Base-by-base conservation (phyloP, 2,888 invertebrate genomes). In the Cephus pygmeus region DNA sequence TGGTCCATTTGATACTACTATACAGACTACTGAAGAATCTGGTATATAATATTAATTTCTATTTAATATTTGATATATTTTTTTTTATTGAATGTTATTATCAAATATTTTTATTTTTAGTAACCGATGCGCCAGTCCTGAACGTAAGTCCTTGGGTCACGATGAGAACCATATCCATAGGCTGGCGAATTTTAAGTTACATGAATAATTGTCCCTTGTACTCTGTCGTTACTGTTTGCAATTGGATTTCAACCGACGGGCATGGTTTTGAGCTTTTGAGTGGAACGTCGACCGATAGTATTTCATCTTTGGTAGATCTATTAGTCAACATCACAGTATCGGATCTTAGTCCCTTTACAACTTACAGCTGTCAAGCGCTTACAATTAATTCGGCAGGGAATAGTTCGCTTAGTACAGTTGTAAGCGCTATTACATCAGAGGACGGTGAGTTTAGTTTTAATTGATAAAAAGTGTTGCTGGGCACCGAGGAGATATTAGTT, bases 311-410 rank as follows among this genome's bases (percentile, higher is more conserved):
- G 31, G 75, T 71, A 6, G 78, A 80, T 68, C 33, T 81, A 15
- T 80, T 82, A 36, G 56, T 80, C 1, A 69, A 78, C 4, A 56
- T 81, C 15, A 85, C 81, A 4, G 80, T 90, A 3, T 23, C 73
- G 1, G 34, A 81, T 69, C 79, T 91, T 11, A 88, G 85, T 79
- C 88, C 91, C 12, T 89, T 83, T 75, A 88, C 89, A 30, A 78
- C 35, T 33, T 91, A 90, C 40, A 74, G 73, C 12, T 91, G 91
- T 77, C 79, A 78, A 31, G 87, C 86, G 31, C 77, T 80, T 11
- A 81, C 82, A 15, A 30, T 76, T 33, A 88, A 87, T 76, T 74
- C 78, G 9, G 86, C 79, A 36, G 88, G 88, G 11, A 69, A 76
- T 12, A 90, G 89, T 78, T 56, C 77, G 15, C 75, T 33, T 30